Base-by-base conservation (phyloP, 2,888 invertebrate genomes). In the Drosophila meridionalis region DNA sequence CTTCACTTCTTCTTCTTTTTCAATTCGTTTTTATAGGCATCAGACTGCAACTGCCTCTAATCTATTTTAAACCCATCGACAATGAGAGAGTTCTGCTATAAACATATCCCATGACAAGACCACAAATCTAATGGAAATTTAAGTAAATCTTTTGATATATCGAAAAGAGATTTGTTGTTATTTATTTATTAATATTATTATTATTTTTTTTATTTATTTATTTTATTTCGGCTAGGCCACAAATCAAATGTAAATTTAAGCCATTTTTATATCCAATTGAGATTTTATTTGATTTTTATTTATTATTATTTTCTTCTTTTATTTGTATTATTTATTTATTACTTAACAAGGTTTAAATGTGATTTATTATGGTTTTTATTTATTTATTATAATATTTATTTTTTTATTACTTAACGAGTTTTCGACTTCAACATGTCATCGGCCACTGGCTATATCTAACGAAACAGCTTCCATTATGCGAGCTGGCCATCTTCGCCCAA, bases 401-500 rank as follows among this genome's bases (percentile, higher is more conserved):
- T 20, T 20, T 20, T 20, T 20, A 20, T 20, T 1, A 20, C 32
- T 32, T 20, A n/a, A 32, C 50, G 50, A 12, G 26, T n/a, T 48
- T 48, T 8, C 11, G 11, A 12, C 26, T 26, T 26, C n/a, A 26
- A 28, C 48, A 48, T 48, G 30, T 30, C 3, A 28, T 14, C 14
- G 3, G 30, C 30, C 48, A 45, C 11, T 20, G 11, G 11, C 26
- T 20, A 28, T 6, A 12, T 11, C 1, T 47, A 28, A 34, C 6
- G 34, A 11, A 34, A 34, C 26, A n/a, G 38, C 36, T 28, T 53
- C 26, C 53, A 53, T 36, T 55, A 28, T 26, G 38, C 14, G 28
- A 28, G 38, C 40, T 40, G 14, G n/a, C 52, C 52, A 53, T 53
- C 53, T 36, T 53, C 6, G 12, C 30, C 20, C 38, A 40, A 28